Base-by-base conservation (phyloP, 2,797 vertebrate genomes). In the Phrynocephalus vlangalii region DNA sequence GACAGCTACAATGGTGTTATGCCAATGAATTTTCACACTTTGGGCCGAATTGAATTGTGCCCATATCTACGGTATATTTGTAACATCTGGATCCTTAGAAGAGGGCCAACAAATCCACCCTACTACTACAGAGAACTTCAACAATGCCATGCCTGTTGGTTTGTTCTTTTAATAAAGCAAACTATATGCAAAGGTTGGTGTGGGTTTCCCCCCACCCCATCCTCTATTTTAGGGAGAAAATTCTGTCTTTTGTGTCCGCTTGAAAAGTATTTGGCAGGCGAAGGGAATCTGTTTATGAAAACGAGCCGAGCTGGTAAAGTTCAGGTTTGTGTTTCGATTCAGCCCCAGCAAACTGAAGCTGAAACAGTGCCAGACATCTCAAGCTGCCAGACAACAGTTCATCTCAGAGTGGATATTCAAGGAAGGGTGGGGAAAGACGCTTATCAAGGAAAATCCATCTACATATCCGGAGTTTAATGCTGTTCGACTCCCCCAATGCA, bases 281-380 rank as follows among this genome's bases (percentile, higher is more conserved):
- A 79, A 80, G 85, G 75, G 2, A 91, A 91, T 56, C 67, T 95
- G 94, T 96, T 95, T 94, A 92, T 92, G 79, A 94, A 94, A 87
- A 92, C 90, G 94, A 95, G 90, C 92, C 77, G 81, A 92, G 94
- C 93, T 94, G 94, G 94, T 91, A 94, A 96, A 94, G 94, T 95
- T 96, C 95, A 95, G 93, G 93, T 91, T 94, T 87, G 13, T 92
- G 92, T 95, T 95, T 96, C 94, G 92, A 94, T 93, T 94, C 93
- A 89, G 92, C 91, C 92, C 94, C 93, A 92, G 94, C 87, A 92
- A 95, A 93, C 95, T 84, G 91, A 93, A 92, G 90, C 93, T 94
- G 92, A 93, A 89, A 90, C 86, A 68, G 85, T 93, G 94, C 94
- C 94, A 94, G 93, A 91, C 91, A 52, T 90, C 83, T 91, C 94